Conservation (phyloP, 2,888 invertebrate species). For the Acleris sparsana region DNA sequence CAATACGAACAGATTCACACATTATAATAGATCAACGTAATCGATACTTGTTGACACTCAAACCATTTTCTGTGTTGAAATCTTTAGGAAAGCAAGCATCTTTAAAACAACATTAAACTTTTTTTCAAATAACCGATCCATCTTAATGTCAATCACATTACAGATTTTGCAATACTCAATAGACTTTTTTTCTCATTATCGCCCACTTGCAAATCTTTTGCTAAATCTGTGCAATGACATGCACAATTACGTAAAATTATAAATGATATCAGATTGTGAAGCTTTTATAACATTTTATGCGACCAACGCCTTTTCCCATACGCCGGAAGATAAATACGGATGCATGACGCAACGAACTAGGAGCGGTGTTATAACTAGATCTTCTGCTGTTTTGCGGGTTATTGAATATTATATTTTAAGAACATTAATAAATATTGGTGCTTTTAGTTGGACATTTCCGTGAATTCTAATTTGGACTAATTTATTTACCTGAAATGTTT, state of each 20-base stretch:
- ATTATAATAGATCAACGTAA: too few species aligned
- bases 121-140: not conserved
- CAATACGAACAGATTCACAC: too few species aligned
- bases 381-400: not conserved
- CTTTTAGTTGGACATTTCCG: too few species aligned
- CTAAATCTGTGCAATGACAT: not conserved
- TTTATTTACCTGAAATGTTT: too few species aligned
- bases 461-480: too few species aligned
- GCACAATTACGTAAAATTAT: constrained; percentile 23
- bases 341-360: constrained; percentile 19
- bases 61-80: not conserved
- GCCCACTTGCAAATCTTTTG: not conserved
- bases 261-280: constrained; percentile 15
- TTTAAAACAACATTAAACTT: not conserved
- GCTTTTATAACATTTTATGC: constrained; percentile 17
- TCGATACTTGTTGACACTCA: too few species aligned
- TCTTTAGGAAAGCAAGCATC: not conserved
- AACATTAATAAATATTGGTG: too few species aligned
- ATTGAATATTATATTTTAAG: not conserved
- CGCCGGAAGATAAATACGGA: constrained; percentile 22
- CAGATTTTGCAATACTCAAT: not conserved
- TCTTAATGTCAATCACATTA: constrained; percentile 4
- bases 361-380: constrained; percentile 15
- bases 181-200: constrained; percentile 3
- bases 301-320: constrained; percentile 24